These are phyloP conservation scores for Agonopterix arenella DNA, from an alignment of 2,888 invertebrate genomes.

Conservation along the genomic window DNA sequence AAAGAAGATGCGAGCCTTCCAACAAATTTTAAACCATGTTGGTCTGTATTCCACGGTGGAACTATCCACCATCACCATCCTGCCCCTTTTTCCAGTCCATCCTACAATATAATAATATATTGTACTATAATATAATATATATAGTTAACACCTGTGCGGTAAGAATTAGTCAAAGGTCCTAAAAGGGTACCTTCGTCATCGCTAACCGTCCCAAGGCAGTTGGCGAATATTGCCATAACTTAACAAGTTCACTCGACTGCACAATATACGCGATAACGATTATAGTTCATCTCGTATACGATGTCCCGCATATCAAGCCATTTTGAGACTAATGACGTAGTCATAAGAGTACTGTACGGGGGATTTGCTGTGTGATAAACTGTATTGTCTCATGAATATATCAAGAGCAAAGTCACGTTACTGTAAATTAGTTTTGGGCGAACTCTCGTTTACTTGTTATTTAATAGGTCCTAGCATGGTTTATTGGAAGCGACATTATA, in stretches of 20 bases:
- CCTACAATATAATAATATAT: no score
- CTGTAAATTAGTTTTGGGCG: slow-evolving; percentile 4
- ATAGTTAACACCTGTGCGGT: no score
- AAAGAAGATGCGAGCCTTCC: no score
- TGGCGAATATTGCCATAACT: neutral
- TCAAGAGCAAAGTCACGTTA: slow-evolving; percentile 14
- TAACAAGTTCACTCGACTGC: slow-evolving; percentile 1
- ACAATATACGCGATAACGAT: slow-evolving; percentile 26
- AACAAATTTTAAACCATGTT: no score
- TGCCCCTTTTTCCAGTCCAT: no score
- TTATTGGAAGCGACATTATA: neutral
- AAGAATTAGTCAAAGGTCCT: no score
- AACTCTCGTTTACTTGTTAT: slow-evolving; percentile 1
- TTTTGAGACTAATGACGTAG: neutral
- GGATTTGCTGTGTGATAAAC: slow-evolving; percentile 7
- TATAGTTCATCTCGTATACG: slow-evolving; percentile 5
- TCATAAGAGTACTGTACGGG: neutral
- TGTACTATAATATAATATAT: no score
- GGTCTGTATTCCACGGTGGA: no score
- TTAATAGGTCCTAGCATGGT: neutral
- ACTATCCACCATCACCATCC: no score
- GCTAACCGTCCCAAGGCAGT: neutral
- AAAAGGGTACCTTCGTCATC: no score
- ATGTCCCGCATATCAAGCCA: neutral
- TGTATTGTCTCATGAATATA: slow-evolving; percentile 31